These are phyloP conservation scores for Ectropis crepuscularia DNA, from an alignment of 2,888 invertebrate species.

Conservation along the genomic window DNA sequence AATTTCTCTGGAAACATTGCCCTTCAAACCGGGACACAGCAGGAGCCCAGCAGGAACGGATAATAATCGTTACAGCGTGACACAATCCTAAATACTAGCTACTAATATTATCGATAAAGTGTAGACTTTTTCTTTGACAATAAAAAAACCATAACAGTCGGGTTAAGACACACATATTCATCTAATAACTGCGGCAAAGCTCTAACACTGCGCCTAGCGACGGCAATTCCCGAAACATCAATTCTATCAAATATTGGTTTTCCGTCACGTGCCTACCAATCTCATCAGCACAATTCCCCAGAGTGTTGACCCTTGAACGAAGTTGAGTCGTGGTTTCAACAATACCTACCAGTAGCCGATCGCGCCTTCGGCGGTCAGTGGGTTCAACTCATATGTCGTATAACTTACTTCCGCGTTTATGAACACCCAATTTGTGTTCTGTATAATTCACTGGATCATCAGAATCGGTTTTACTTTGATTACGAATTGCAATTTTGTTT, in stretches of 20 bases:
- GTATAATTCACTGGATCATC: conserved; percentile 1
- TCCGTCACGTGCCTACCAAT: conserved; percentile 20
- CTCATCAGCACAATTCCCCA: conserved; percentile 23
- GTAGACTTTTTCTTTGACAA: too few relatives aligned
- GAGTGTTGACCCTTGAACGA: conserved; percentile 7
- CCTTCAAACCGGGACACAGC: too few relatives aligned
- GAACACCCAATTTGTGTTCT: conserved; percentile 12
- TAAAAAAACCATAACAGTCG: too few relatives aligned
- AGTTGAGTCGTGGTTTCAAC: too few relatives aligned
- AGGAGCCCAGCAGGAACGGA: too few relatives aligned
- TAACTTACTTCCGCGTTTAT: conserved; percentile 12
- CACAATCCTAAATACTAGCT: too few relatives aligned
- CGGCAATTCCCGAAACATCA: neutral
- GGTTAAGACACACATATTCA: too few relatives aligned
- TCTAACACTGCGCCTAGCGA: neutral
- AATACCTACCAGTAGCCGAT: conserved; percentile 2
- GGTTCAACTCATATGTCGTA: conserved; percentile 2
- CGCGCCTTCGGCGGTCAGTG: conserved; percentile 2
- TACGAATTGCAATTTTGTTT: neutral
- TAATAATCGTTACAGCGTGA: too few relatives aligned
- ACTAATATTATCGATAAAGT: too few relatives aligned
- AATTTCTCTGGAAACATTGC: too few relatives aligned
- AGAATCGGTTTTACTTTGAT: neutral
- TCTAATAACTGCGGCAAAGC: too few relatives aligned
- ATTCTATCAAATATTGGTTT: conserved; percentile 4